Conservation (phyloP, 2,113 vertebrate species). For the mouse (Mus musculus) region GRCm39 chr6:4399501-4400000, state of each 20-base stretch:
- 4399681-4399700: not conserved
- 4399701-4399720: constrained; percentile 53
- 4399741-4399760: constrained; percentile 10
- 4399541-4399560: constrained; percentile 26
- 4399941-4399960: not conserved
- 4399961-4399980: too few relatives aligned
- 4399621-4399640: not conserved
- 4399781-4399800: not conserved
- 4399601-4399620: not conserved
- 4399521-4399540: constrained; percentile 3
- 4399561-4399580: constrained; percentile 38
- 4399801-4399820: not conserved
- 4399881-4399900: too few relatives aligned
- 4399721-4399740: not conserved
- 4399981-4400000: not conserved
- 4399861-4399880: not conserved
- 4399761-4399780: not conserved
- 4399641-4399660: not conserved
- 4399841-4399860: not conserved
- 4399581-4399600: constrained; percentile 49
- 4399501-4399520: constrained; percentile 62
- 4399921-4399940: not conserved
- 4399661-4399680: not conserved
- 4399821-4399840: not conserved
- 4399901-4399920: not conserved